Conservation (phyloP, 1,140 invertebrate species). For the Helicoverpa armigera region DNA sequence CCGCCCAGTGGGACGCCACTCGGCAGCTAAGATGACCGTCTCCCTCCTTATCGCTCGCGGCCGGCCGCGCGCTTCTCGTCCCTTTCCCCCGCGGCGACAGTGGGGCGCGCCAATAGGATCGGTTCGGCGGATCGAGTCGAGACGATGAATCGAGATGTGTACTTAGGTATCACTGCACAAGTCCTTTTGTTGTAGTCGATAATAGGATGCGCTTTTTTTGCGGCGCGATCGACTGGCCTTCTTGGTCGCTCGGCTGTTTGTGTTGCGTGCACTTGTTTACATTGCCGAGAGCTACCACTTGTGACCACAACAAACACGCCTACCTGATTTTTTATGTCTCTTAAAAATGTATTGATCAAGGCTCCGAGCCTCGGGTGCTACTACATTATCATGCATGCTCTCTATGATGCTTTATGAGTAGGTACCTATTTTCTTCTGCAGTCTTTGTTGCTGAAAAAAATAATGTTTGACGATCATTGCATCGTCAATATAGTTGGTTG, state of each 20-base stretch:
- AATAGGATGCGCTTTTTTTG: constrained; percentile 86
- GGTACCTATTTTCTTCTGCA: background rate
- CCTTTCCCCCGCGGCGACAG: constrained; percentile 79
- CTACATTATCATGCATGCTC: constrained; percentile 16
- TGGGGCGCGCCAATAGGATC: constrained; percentile 85
- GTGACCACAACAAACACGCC: constrained; percentile 54
- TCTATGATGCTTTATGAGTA: too few species aligned
- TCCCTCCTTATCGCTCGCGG: constrained; percentile 74
- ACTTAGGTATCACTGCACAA: constrained; percentile 86
- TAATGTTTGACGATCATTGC: background rate
- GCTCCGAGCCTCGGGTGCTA: background rate
- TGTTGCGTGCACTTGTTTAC: constrained; percentile 72
- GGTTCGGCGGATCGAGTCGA: constrained; percentile 83
- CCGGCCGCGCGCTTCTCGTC: constrained; percentile 61
- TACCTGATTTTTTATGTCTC: constrained; percentile 46
- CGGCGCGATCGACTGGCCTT: constrained; percentile 77
- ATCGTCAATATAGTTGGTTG: constrained; percentile 17
- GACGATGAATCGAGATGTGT: constrained; percentile 86
- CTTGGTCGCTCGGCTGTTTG: constrained; percentile 60
- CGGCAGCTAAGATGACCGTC: constrained; percentile 82
- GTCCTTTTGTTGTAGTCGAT: constrained; percentile 86
- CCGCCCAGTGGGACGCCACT: constrained; percentile 86
- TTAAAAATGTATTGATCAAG: constrained; percentile 40
- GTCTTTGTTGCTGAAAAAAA: background rate
- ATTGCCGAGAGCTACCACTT: constrained; percentile 42